Evolutionary conservation across 2,888 invertebrate genomes (phyloP), one percentile per base, ranked within the genome.

Genomic region (Seira ritae): DNA sequence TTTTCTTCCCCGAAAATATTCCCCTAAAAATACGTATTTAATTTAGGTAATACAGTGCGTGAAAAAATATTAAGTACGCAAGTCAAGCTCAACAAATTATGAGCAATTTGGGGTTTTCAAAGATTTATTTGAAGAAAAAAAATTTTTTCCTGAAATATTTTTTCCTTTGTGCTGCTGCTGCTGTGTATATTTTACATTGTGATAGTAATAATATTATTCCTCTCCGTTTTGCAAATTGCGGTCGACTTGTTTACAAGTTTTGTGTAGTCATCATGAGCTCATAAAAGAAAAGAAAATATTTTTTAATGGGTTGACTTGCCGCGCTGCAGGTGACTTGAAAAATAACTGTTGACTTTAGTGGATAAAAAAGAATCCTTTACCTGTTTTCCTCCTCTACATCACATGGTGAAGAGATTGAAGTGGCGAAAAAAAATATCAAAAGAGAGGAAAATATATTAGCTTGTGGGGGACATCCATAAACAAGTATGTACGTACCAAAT

Each of bases 281-380:
- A 20, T 68, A 68, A 19, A 31, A 50, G 42, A 68, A 31, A 46
- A 71, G 12, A 78, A 42, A 70, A 68, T 71, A 72, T 55, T 68
- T 75, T 71, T 81, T 71, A 75, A 71, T 65, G 66, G 71, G 23
- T 81, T 81, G 81, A 75, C 81, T 75, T 55, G 71, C 66, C 76
- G 65, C 81, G 68, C 82, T 82, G 82, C 82, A 82, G 82, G 82
- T 82, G 82, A 81, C 82, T 77, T 68, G 23, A 69, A 60, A 68
- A 79, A 46, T 79, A 79, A 73, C 72, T 79, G 79, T 50, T 71
- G 72, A 73, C 79, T 72, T 62, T 55, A 55, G 55, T 55, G 55
- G 55, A 55, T 55, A n/a, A n/a, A 42, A n/a, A n/a, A n/a, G n/a
- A n/a, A n/a, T 31, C 31, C 31, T 31, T 55, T 55, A 55, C 55